A percentile compares a stretch with the other conserved stretches of the same genome.
Evolutionary conservation across 2,888 invertebrate genomes (phyloP).

Genomic region (Rambutsinella grinnellia): DNA sequence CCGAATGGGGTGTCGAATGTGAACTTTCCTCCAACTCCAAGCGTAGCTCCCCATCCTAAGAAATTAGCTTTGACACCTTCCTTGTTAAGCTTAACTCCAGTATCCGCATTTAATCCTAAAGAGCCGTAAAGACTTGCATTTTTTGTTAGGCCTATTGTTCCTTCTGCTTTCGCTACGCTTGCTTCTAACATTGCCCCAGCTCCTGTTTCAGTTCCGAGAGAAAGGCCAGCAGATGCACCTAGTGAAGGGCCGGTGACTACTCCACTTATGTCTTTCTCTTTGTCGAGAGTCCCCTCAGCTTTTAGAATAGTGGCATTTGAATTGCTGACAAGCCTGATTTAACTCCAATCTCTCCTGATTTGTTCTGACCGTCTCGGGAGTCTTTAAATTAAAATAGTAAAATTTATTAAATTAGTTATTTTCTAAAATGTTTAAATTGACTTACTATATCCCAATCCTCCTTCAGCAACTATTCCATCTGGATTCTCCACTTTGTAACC

Average conservation of each 20-base stretch:
- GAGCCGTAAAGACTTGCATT: not conserved
- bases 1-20: slow-evolving; percentile 25
- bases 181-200: slow-evolving; percentile 20
- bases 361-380: not conserved
- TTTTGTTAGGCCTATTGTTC: slow-evolving; percentile 3
- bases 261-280: not conserved
- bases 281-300: not conserved
- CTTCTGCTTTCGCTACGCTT: slow-evolving; percentile 8
- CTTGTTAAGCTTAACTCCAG: slow-evolving; percentile 9
- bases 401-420: slow-evolving; percentile 8
- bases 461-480: slow-evolving; percentile 4
- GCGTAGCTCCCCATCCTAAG: slow-evolving; percentile 21
- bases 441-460: not conserved
- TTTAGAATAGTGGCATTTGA: not conserved
- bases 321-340: not conserved
- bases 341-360: not conserved
- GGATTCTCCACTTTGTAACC: slow-evolving; percentile 11
- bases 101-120: slow-evolving; percentile 11
- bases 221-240: not conserved
- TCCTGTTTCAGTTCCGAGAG: not conserved
- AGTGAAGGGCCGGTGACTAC: slow-evolving; percentile 4
- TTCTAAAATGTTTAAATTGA: not conserved
- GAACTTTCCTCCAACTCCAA: slow-evolving; percentile 21
- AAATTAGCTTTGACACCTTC: slow-evolving; percentile 24
- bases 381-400: not conserved